Evolutionary conservation across 2,113 vertebrate species (phyloP), one percentile per base, ranked within the genome.

Genomic region (Saimiri boliviensis): DNA sequence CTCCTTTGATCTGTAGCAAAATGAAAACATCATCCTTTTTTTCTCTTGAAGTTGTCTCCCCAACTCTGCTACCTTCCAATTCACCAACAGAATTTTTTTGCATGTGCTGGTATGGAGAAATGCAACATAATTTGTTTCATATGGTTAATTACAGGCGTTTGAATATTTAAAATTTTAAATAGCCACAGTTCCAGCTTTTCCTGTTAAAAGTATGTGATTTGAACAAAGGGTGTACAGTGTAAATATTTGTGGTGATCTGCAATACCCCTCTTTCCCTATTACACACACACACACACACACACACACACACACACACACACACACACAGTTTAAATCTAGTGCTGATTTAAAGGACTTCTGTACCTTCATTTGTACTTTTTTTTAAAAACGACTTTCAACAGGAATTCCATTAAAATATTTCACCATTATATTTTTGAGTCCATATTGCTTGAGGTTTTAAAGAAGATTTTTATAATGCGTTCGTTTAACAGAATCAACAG

Each of bases 401-500:
- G 94, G 97, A 93, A 89, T 91, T 95, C 93, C 66, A 88, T 98
- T 97, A 98, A 96, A 98, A 98, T 96, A 95, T 95, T 95, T 97
- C 91, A 66, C 80, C 91, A 94, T 98, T 98, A 97, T 84, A 91
- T 96, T 98, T 98, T 96, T 96, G 95, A 96, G 97, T 14, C 17
- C 0, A 35, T 66, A 84, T 74, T 79, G 94, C 95, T 98, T 6
- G 94, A 98, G 96, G 94, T 87, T 98, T 98, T 98, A 98, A 98
- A 98, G 96, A 98, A 96, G 96, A 82, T 98, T 98, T 98, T 98
- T 96, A 98, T 98, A 98, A 98, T 88, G 97, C 96, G 96, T 98
- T 98, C 97, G 96, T 98, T 98, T 98, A 98, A 98, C 98, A 98
- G 98, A 98, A 98, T 98, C 99, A 98, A 98, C 98, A 98, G 98